A percentile compares a stretch with the other conserved stretches of the same genome.
Evolutionary conservation across 2,797 vertebrate genomes (phyloP).

Genomic region (Paratrypauchen microcephalus): DNA sequence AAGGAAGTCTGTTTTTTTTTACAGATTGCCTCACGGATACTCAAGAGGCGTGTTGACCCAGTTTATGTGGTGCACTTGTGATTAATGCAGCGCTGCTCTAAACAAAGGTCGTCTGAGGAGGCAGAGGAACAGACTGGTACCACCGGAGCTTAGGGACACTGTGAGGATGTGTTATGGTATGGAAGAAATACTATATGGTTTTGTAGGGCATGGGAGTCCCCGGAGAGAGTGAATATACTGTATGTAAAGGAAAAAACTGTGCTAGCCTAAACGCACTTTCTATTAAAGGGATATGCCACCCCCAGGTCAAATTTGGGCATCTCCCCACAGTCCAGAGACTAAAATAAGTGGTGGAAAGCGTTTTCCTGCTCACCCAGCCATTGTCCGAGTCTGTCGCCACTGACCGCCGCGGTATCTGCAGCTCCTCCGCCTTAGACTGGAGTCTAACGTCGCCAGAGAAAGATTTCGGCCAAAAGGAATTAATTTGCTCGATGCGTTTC

Average conservation of each 20-base stretch:
- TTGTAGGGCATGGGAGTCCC: conserved; percentile 46
- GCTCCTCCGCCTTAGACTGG: too few species aligned
- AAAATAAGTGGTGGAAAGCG: too few species aligned
- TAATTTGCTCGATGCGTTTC: too few species aligned
- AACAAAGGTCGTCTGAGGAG: conserved; percentile 70
- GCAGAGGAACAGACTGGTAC: conserved; percentile 44
- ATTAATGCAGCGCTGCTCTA: conserved; percentile 72
- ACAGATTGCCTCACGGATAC: conserved; percentile 52
- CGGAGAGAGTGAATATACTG: conserved; percentile 12
- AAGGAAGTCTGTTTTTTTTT: conserved; percentile 19
- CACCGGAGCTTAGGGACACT: conserved; percentile 47
- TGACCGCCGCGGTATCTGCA: too few species aligned
- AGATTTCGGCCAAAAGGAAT: too few species aligned
- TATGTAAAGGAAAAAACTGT: conserved; percentile 5
- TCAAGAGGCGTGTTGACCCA: conserved; percentile 70
- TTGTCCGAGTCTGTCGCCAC: too few species aligned
- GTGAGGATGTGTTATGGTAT: conserved; percentile 30
- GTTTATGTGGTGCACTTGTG: conserved; percentile 73
- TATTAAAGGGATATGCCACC: not conserved
- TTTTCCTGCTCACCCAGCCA: too few species aligned
- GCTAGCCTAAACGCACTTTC: conserved; percentile 6
- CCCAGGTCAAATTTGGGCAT: too few species aligned
- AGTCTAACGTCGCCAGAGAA: too few species aligned
- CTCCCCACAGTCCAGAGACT: too few species aligned
- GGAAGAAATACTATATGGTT: conserved; percentile 50